phyloP scores from a whole-genome alignment of 2,797 vertebrate genomes.

The Otolemur crassicaudatus region DNA sequence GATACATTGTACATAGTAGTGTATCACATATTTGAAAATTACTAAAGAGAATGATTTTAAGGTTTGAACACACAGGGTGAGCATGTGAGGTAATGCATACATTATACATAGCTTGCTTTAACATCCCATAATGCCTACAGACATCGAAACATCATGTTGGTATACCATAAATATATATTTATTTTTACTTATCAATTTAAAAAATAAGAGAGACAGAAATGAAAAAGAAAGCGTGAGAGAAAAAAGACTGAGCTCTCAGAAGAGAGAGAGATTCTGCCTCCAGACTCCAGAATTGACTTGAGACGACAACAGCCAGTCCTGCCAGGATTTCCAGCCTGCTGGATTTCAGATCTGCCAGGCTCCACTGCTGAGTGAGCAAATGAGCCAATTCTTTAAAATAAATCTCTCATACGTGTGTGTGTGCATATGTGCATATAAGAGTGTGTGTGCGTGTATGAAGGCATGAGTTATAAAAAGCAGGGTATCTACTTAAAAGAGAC shows the following conservation, averaged over 20 bases:
- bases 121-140: not conserved
- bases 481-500: not conserved
- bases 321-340: not conserved
- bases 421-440: not conserved
- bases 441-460: not conserved
- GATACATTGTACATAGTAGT: not conserved
- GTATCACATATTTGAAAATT: not conserved
- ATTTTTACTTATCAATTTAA: not conserved
- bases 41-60: not conserved
- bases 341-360: not conserved
- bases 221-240: too few relatives aligned
- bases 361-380: not conserved
- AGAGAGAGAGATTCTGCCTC: not conserved
- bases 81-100: not conserved
- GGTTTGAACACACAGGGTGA: not conserved
- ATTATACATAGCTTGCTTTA: not conserved
- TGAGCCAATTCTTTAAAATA: not conserved
- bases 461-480: not conserved
- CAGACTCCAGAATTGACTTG: not conserved
- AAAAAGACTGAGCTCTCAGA: not conserved
- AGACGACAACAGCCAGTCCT: not conserved
- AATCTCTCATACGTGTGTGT: not conserved
- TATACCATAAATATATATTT: not conserved
- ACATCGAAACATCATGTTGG: not conserved
- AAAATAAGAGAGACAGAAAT: not conserved